Evolutionary conservation across 1,140 invertebrate species (phyloP).

Genomic region (Pseudomyrmex sp.): DNA sequence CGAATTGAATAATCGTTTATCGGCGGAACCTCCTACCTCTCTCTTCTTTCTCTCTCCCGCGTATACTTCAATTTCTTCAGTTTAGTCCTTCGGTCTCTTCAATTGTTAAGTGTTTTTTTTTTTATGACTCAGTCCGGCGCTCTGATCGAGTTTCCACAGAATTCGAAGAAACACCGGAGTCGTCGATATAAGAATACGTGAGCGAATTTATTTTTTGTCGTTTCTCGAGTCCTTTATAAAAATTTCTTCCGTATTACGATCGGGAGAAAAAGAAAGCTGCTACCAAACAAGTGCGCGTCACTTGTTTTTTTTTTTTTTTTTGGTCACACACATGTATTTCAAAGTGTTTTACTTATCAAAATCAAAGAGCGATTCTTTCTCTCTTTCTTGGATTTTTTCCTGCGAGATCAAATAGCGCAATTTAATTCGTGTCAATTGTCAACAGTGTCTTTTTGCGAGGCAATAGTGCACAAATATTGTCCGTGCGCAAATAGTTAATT

Average conservation of each 20-base stretch:
- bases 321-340: background rate
- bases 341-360: background rate
- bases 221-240: background rate
- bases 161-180: background rate
- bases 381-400: too few relatives aligned
- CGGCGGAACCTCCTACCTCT: background rate
- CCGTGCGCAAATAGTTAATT: constrained; percentile 15
- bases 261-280: background rate
- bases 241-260: background rate
- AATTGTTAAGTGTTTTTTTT: background rate
- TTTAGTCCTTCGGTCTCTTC: background rate
- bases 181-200: background rate
- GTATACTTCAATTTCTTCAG: background rate
- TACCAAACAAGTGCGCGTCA: background rate
- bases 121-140: background rate
- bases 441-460: background rate
- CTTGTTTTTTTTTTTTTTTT: background rate
- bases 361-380: background rate
- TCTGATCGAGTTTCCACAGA: background rate
- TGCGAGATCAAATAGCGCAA: constrained; percentile 3
- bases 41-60: too few relatives aligned
- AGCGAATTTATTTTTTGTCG: background rate
- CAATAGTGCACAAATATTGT: constrained; percentile 18
- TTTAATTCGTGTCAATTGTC: background rate
- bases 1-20: constrained; percentile 68